Conservation (phyloP, 2,113 vertebrate genomes). For the Prinia subflava region DNA sequence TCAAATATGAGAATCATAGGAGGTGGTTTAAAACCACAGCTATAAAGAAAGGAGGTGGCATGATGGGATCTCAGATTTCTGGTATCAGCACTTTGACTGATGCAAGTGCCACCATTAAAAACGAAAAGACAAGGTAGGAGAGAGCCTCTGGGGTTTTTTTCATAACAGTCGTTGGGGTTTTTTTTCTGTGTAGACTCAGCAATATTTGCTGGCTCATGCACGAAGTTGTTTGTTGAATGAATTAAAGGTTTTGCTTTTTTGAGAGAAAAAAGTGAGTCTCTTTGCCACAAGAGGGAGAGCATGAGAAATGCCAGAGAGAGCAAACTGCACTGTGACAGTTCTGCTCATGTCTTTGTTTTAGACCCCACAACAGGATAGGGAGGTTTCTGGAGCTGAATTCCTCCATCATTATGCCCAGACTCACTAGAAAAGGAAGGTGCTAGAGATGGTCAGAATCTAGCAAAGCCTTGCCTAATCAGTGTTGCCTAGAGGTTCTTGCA, state of each 20-base stretch:
- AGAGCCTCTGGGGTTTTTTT: neutral
- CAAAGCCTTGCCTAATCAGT: neutral
- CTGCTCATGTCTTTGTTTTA: neutral
- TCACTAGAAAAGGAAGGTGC: neutral
- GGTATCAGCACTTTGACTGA: neutral
- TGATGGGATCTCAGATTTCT: neutral
- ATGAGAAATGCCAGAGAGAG: neutral
- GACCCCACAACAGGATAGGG: neutral
- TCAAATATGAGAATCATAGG: neutral
- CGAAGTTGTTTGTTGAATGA: neutral
- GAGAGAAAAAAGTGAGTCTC: neutral
- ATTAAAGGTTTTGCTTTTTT: neutral
- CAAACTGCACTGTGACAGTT: neutral
- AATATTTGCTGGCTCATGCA: neutral
- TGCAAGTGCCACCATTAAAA: neutral
- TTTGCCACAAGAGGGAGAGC: constrained; percentile 54
- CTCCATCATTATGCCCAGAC: neutral
- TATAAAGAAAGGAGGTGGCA: neutral
- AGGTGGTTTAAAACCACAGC: neutral
- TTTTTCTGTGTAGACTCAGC: neutral
- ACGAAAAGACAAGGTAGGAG: neutral
- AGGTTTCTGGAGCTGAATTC: neutral
- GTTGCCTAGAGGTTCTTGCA: neutral
- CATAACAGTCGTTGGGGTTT: neutral
- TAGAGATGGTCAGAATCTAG: neutral